Evolutionary conservation across 2,888 invertebrate genomes (phyloP).

Genomic region (Apodemia zela): DNA sequence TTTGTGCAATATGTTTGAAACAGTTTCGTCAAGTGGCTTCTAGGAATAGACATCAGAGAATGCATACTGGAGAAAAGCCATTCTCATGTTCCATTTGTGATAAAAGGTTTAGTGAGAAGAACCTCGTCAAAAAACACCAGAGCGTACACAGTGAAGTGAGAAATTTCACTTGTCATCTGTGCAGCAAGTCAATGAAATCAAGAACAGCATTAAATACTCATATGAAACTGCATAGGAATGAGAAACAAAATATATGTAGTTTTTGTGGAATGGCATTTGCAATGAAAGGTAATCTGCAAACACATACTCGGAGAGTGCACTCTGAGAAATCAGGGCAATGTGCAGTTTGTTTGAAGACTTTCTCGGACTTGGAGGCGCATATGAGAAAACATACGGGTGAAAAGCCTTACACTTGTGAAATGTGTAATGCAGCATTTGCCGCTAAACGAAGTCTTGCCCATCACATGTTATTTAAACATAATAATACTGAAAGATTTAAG

Average conservation of each 20-base stretch:
- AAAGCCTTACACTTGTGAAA: conserved; percentile 59
- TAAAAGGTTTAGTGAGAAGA: conserved; percentile 57
- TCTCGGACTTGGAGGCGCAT: conserved; percentile 76
- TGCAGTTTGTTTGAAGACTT: conserved; percentile 72
- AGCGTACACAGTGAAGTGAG: conserved; percentile 70
- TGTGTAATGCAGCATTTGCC: conserved; percentile 57
- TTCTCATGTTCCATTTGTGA: conserved; percentile 58
- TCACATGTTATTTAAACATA: conserved; percentile 66
- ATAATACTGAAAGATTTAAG: conserved; percentile 61
- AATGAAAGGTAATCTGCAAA: conserved; percentile 76
- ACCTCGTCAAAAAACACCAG: conserved; percentile 57
- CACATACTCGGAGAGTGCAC: conserved; percentile 76
- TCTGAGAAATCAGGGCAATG: conserved; percentile 79
- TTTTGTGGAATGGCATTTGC: conserved; percentile 72
- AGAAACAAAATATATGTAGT: conserved; percentile 63
- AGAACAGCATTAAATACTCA: conserved; percentile 74
- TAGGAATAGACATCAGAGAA: conserved; percentile 60
- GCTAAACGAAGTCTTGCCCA: conserved; percentile 58
- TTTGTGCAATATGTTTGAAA: conserved; percentile 56
- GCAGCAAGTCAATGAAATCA: conserved; percentile 73
- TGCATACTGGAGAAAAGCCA: conserved; percentile 69
- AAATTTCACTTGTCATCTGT: conserved; percentile 76
- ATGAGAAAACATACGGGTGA: conserved; percentile 81
- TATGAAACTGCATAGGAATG: conserved; percentile 59
- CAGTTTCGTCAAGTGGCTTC: conserved; percentile 61